Evolutionary conservation across 2,797 vertebrate species (phyloP).

Genomic region (Botia almorhae): DNA sequence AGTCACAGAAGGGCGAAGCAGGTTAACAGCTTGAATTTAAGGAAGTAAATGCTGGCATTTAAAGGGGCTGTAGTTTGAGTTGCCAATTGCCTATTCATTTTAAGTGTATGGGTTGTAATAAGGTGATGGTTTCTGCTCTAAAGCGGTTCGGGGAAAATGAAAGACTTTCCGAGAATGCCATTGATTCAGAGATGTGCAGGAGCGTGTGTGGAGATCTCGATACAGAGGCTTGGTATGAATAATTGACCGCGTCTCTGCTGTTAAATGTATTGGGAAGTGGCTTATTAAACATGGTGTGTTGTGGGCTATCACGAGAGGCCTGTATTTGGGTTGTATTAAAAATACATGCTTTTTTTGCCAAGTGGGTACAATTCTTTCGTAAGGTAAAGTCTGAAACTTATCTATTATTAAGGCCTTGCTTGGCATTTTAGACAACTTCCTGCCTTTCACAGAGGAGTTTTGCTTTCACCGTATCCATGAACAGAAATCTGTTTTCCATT

Average conservation of each 20-base stretch:
- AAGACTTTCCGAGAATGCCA: constrained; percentile 22
- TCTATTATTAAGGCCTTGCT: constrained; percentile 45
- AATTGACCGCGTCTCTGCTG: constrained; percentile 50
- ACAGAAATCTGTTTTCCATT: background rate
- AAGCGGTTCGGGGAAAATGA: background rate
- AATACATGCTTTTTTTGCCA: constrained; percentile 48
- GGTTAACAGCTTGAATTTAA: constrained; percentile 48
- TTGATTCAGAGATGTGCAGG: constrained; percentile 36
- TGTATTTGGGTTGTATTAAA: constrained; percentile 57
- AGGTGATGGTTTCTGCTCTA: constrained; percentile 16
- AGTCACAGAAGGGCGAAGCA: constrained; percentile 28
- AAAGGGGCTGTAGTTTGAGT: constrained; percentile 33
- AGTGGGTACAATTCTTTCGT: constrained; percentile 25
- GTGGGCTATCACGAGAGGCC: constrained; percentile 47
- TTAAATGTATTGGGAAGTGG: constrained; percentile 53
- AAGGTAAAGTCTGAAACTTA: constrained; percentile 32
- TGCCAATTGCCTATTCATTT: constrained; percentile 8
- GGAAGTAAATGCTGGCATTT: constrained; percentile 49
- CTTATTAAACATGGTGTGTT: constrained; percentile 61
- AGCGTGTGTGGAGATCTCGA: constrained; percentile 31
- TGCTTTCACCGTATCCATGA: background rate
- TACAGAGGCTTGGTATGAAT: constrained; percentile 51
- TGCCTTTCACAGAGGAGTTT: constrained; percentile 4
- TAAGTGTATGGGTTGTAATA: constrained; percentile 23
- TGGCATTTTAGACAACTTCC: constrained; percentile 1